Base-by-base conservation (phyloP, 2,888 invertebrate genomes). In the Polydrusus pterygomalis region DNA sequence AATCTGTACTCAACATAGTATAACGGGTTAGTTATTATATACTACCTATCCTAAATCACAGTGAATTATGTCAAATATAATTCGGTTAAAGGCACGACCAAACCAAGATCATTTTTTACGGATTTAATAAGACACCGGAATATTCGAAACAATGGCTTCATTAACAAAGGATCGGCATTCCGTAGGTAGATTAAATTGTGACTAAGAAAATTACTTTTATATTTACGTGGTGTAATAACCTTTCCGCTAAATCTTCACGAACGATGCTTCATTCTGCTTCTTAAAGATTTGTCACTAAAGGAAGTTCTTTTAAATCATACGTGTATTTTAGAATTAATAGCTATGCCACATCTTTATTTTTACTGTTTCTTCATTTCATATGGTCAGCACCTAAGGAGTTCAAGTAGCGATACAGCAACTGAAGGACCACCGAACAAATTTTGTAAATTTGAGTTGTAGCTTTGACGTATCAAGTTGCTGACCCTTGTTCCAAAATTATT, bases 111-210 rank as follows among this genome's bases (percentile, higher is more conserved):
- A 69, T 69, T 69, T 69, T 69, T 69, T 69, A 69, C 58, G 25
- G 11, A 43, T 58, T 40, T 56, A 69, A 69, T 69, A 69, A 69
- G 69, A 56, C 40, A 69, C 40, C 43, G 69, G 15, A 18, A 58
- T 30, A 56, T 20, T 20, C 30, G 43, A 56, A 69, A 69, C 69
- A 69, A 69, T 69, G 69, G 69, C 54, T 69, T 69, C 58, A 69
- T 69, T 69, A 69, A 43, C 30, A 58, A 45, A 58, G 69, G 69
- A 58, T 69, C 15, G 69, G 69, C 58, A 45, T 69, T 38, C 45
- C 58, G 69, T 60, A 60, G 58, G 58, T 38, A 60, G 58, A 60
- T 60, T 38, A 60, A 60, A 60, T 60, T 60, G 58, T 60, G 58
- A 34, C 58, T 5, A 60, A 60, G 58, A 38, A 60, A 60, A 60